phyloP scores from a whole-genome alignment of 1,140 invertebrate genomes.

The Phymastichus coffea region DNA sequence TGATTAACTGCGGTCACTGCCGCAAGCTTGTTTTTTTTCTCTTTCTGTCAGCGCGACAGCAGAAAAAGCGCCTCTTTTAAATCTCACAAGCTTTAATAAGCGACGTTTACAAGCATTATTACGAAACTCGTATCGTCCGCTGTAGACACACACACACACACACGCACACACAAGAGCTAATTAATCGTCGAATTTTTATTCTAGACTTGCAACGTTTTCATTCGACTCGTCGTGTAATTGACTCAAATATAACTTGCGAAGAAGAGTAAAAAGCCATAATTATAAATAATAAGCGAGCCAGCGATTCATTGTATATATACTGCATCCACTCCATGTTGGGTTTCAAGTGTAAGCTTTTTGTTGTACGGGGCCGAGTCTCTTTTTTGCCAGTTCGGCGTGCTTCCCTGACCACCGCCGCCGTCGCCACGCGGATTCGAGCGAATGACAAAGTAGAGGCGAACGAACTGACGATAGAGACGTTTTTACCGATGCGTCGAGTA shows the following conservation, averaged over 20 bases:
- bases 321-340: conserved; percentile 43
- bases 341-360: conserved; percentile 42
- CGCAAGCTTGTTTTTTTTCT: too few relatives aligned
- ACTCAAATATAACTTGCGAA: too few relatives aligned
- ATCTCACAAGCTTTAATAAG: conserved; percentile 18
- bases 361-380: conserved; percentile 36
- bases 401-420: neutral
- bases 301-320: conserved; percentile 4
- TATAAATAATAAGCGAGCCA: conserved; percentile 47
- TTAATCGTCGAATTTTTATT: conserved; percentile 8
- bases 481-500: neutral
- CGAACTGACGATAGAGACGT: conserved; percentile 6
- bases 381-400: conserved; percentile 21
- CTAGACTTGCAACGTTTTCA: too few relatives aligned
- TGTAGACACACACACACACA: too few relatives aligned
- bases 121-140: too few relatives aligned
- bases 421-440: neutral
- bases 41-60: too few relatives aligned
- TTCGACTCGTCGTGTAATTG: too few relatives aligned
- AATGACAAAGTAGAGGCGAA: neutral
- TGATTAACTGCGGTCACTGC: too few relatives aligned
- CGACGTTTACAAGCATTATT: neutral
- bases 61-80: too few relatives aligned
- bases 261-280: conserved; percentile 52
- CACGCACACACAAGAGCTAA: conserved; percentile 11